These are phyloP conservation scores for Rousettus leschenaultii DNA, from an alignment of 2,113 vertebrate genomes.

Conservation along the genomic window DNA sequence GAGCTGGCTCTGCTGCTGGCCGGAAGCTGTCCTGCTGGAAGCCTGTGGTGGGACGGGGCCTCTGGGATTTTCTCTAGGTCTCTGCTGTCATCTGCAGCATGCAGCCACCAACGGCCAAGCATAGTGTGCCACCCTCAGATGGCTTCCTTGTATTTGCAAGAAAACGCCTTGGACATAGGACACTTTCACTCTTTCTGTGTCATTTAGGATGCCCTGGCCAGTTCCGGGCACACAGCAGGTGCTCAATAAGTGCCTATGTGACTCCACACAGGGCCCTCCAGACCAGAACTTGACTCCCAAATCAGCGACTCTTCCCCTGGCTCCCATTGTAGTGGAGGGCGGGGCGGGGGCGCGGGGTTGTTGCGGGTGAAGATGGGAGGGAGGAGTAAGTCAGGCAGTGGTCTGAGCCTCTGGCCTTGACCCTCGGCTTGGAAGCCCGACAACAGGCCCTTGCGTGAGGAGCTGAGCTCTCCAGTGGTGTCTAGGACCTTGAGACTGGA, in stretches of 20 bases:
- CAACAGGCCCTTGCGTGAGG: constrained; percentile 66
- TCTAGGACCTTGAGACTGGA: constrained; percentile 65
- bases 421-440: constrained; percentile 37
- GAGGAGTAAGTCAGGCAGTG: background rate
- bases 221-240: background rate
- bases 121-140: background rate
- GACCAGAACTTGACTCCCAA: background rate
- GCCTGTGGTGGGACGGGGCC: background rate
- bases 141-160: background rate
- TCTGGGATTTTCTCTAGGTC: background rate
- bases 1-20: background rate
- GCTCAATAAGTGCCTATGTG: background rate
- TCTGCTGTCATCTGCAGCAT: background rate
- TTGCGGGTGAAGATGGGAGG: background rate
- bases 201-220: background rate
- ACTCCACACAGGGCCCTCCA: background rate
- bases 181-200: background rate
- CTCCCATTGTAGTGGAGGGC: background rate
- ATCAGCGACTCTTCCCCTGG: background rate
- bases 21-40: background rate
- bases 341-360: too few relatives aligned
- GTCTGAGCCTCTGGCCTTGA: constrained; percentile 41
- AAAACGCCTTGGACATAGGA: background rate
- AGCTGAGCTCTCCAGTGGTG: constrained; percentile 46
- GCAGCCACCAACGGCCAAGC: background rate